Base-by-base conservation (phyloP, 2,113 vertebrate genomes). In the Carassius auratus region DNA sequence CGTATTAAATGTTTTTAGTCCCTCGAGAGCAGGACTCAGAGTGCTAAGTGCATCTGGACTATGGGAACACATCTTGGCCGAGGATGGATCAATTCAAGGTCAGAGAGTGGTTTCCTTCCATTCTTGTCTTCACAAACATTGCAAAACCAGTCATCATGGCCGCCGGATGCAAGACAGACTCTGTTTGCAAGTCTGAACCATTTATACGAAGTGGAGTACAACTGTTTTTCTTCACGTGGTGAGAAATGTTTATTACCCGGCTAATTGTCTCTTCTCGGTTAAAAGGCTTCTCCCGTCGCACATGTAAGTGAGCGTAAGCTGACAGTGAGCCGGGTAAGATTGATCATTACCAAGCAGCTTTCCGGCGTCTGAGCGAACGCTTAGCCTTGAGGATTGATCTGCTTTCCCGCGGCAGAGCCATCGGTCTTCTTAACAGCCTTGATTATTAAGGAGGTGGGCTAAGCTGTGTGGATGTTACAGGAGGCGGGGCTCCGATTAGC, bases 351-450 rank as follows among this genome's bases (percentile, higher is more conserved):
- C 74, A 78, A 89, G 88, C 81, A 74, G 50, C 64, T 86, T 76
- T 83, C 57, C 26, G 83, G 59, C 86, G 66, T 83, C 85, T 59
- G 71, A 85, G 68, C 26, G 38, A 86, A 84, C 48, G 73, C 77
- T 83, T 74, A 76, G 75, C 68, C 83, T 36, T 83, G 68, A 81
- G 68, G 84, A 88, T 83, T 84, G 64, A 88, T 88, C 84, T 50
- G 82, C 86, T 91, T 87, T 86, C 71, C 61, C 88, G 82, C 79
- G 87, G 87, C 87, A 71, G 62, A 89, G 79, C 83, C 86, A 86
- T 91, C 84, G n/a, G 50, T 87, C 85, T 86, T 79, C 83, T 76
- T 90, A 91, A 91, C 85, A 82, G 90, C 74, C 82, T 77, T 76
- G 68, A 85, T 89, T 87, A 88, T 90, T 83, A 89, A 80, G 87